Conservation (phyloP, 1,140 invertebrate species). For the Drosophila pseudoobscura region DNA sequence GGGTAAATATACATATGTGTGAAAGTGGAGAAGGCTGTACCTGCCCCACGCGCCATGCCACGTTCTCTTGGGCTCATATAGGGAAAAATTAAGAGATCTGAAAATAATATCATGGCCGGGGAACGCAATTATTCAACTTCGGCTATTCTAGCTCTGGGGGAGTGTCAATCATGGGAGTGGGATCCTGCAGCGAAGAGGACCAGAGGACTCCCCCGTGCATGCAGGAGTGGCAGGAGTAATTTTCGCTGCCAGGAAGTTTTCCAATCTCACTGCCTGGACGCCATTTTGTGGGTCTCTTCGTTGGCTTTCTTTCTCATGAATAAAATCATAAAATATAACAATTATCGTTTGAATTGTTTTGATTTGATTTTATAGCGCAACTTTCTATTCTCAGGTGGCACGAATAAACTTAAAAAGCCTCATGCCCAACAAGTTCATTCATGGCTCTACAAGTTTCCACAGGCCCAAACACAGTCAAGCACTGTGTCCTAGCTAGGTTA, state of each 20-base stretch:
- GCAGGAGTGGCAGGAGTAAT: not conserved
- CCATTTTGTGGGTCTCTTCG: not conserved
- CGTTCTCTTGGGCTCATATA: constrained; percentile 16
- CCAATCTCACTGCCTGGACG: not conserved
- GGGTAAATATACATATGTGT: constrained; percentile 6
- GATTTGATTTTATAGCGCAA: constrained; percentile 51
- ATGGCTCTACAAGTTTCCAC: not conserved
- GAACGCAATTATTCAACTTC: not conserved
- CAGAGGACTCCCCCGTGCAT: no score
- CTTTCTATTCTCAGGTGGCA: constrained; percentile 26
- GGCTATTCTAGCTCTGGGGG: not conserved
- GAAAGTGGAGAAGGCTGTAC: not conserved
- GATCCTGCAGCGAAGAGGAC: not conserved
- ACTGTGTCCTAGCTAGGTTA: constrained; percentile 1
- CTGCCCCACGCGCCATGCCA: not conserved
- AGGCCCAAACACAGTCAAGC: not conserved
- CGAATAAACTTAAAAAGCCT: not conserved
- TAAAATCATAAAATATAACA: constrained; percentile 42
- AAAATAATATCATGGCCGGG: constrained; percentile 22
- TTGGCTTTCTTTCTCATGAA: constrained; percentile 24
- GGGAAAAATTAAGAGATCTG: constrained; percentile 39
- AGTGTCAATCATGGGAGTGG: constrained; percentile 4
- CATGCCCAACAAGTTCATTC: not conserved
- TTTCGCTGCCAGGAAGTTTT: constrained; percentile 1
- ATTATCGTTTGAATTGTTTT: constrained; percentile 59